A percentile compares a stretch with the other conserved stretches of the same genome.
These are phyloP conservation scores for Epistrophe grossulariae DNA, from an alignment of 2,888 invertebrate genomes.

Conservation along the genomic window DNA sequence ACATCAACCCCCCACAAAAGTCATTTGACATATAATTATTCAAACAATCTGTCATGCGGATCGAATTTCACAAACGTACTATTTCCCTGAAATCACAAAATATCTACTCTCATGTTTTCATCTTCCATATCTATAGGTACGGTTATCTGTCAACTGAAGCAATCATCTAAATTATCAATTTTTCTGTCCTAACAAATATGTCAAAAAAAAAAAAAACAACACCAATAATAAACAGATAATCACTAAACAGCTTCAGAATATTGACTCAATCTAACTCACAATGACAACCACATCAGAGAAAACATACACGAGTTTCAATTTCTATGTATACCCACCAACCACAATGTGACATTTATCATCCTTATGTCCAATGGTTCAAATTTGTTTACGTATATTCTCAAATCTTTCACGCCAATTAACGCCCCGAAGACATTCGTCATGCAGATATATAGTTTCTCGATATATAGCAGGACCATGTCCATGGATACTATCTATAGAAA, in stretches of 20 bases:
- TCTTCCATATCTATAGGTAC: not conserved
- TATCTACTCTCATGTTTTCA: constrained; percentile 11
- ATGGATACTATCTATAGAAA: not conserved
- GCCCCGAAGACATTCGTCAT: constrained; percentile 70
- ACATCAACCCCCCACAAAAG: constrained; percentile 14
- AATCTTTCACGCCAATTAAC: constrained; percentile 74
- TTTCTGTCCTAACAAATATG: constrained; percentile 25
- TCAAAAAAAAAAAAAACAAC: too few species aligned
- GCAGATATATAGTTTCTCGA: constrained; percentile 35
- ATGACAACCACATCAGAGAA: constrained; percentile 6
- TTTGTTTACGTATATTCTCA: constrained; percentile 69
- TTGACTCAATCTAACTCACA: constrained; percentile 46
- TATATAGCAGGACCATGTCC: not conserved
- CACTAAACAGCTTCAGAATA: constrained; percentile 33
- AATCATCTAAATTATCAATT: constrained; percentile 63
- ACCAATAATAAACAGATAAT: constrained; percentile 31
- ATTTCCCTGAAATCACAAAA: constrained; percentile 22
- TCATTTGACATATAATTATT: not conserved
- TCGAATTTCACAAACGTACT: not conserved
- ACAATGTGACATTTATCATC: constrained; percentile 64
- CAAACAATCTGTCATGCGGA: constrained; percentile 36
- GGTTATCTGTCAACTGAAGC: constrained; percentile 51
- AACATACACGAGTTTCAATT: constrained; percentile 8
- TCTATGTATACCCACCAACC: not conserved
- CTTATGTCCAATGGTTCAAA: constrained; percentile 59